Evolutionary conservation across 2,113 vertebrate genomes (phyloP), one percentile per base, ranked within the genome.

Genomic region (Nothocercus nigrocapillus): DNA sequence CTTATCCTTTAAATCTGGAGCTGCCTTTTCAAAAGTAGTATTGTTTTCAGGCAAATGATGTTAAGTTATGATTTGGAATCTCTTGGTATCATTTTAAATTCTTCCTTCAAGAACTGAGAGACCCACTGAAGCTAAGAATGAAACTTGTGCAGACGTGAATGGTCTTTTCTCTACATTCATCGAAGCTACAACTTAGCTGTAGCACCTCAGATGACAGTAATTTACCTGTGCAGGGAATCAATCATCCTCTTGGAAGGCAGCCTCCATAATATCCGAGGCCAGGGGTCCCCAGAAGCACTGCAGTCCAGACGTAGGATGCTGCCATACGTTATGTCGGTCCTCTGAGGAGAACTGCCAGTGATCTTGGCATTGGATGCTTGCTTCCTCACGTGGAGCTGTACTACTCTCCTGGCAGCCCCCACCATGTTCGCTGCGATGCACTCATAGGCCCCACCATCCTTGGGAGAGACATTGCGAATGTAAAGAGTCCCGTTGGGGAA

Each of bases 401-500:
- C 90, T 0, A 78, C 95, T 93, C 99, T 98, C 68, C 95, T 98
- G 61, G 98, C 98, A 11, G 97, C 90, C 13, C 98, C 98, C 70
- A 99, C 97, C 20, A 92, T 53, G 44, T 98, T 99, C 76, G 97
- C 97, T 17, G 98, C 99, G 80, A 97, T 95, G 59, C 99, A 99
- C 85, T 99, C 97, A 0, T 99, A 99, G 62, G 74, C 98, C 11
- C 99, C 99, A 18, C 97, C 96, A 88, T 99, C 97, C 51, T 70
- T 94, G 4, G 88, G 93, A 6, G 96, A 95, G 4, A 98, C 54
- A 0, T 93, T 95, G 24, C 96, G 98, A 69, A 99, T 97, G 77
- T 98, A 97, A 4, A 99, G 98, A 5, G 99, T 99, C 11, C 99
- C 99, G 27, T 99, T 99, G 56, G 98, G 98, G 92, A 99, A 99